Evolutionary conservation across 2,797 vertebrate species (phyloP).

Genomic region (Acanthiza pusilla): DNA sequence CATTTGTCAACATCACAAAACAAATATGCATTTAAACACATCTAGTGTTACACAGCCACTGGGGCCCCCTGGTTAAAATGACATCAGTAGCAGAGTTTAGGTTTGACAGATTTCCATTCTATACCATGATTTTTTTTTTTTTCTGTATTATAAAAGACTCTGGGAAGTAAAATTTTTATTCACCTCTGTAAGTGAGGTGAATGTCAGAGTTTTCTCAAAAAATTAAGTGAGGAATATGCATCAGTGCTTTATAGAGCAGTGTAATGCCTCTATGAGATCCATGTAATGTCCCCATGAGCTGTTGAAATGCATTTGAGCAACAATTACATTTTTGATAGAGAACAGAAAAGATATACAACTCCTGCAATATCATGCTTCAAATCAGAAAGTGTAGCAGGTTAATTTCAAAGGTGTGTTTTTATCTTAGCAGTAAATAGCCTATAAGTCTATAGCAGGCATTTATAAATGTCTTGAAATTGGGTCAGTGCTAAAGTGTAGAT

Average conservation of each 20-base stretch:
- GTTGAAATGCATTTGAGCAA: background rate
- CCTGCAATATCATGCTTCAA: background rate
- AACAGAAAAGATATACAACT: background rate
- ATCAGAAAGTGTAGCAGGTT: background rate
- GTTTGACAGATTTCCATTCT: background rate
- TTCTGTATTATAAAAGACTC: background rate
- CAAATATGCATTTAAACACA: background rate
- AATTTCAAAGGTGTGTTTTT: background rate
- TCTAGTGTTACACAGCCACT: background rate
- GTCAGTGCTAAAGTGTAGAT: constrained; percentile 16
- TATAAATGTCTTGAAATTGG: background rate
- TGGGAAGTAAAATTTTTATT: background rate
- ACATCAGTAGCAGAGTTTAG: background rate
- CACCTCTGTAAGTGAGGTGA: background rate
- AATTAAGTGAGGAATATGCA: background rate
- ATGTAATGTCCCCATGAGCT: background rate
- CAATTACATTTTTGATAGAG: background rate
- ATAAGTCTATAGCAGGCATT: background rate
- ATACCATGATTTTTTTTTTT: background rate
- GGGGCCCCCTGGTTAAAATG: background rate
- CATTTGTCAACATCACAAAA: background rate
- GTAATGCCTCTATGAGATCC: background rate
- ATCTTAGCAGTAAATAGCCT: background rate
- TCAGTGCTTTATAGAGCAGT: background rate
- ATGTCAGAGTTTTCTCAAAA: background rate